Percentiles rank a stretch among this genome's conserved stretches.
Evolutionary conservation across 2,797 vertebrate genomes (phyloP).

Genomic region (Sylvia borin): DNA sequence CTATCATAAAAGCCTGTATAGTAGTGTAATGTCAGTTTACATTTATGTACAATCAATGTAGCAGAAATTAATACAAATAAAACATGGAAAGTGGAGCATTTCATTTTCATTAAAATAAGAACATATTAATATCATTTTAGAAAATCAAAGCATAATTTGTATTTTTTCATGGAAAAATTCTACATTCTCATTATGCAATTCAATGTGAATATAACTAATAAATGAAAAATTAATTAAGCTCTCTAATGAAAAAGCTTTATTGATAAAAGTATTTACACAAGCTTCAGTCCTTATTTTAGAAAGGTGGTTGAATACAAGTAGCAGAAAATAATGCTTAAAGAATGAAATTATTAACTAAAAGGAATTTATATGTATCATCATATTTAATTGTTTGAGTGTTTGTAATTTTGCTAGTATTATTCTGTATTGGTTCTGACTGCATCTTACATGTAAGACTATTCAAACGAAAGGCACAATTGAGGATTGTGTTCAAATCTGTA

Average conservation of each 20-base stretch:
- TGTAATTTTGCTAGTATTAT: background rate
- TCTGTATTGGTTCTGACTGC: background rate
- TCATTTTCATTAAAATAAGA: conserved; percentile 3
- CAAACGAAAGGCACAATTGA: background rate
- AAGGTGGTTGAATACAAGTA: background rate
- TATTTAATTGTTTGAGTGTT: background rate
- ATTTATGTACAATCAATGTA: background rate
- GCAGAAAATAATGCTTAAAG: background rate
- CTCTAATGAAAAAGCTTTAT: background rate
- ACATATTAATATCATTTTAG: background rate
- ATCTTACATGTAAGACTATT: background rate
- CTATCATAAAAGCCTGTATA: background rate
- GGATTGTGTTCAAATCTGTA: background rate
- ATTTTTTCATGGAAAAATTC: background rate
- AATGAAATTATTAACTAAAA: background rate
- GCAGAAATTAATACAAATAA: background rate
- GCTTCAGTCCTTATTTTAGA: background rate
- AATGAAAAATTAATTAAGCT: background rate
- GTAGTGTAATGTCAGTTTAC: background rate
- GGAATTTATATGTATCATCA: background rate
- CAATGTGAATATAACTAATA: background rate
- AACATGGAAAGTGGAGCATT: background rate
- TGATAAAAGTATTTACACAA: background rate
- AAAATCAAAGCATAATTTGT: background rate
- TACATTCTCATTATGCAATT: background rate